Base-by-base conservation (phyloP, 2,797 vertebrate species). In the Thripadectes ignobilis region DNA sequence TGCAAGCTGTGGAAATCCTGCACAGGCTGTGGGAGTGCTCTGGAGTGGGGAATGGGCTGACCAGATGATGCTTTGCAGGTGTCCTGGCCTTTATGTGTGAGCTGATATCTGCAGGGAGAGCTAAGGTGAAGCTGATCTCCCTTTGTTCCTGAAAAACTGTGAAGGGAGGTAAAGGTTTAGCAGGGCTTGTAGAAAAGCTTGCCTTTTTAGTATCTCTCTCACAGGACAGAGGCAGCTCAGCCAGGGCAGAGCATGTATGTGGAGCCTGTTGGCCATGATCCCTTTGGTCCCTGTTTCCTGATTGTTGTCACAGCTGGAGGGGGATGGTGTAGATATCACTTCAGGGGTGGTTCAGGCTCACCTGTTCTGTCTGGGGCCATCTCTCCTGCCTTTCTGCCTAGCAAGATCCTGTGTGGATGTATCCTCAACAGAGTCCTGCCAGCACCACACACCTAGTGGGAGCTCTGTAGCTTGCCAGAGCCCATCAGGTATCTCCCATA, bases 351-450 rank as follows among this genome's bases (percentile, higher is more conserved):
- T 30, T 85, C 75, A 73, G 75, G n/a, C 57, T 90, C 34, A 14
- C 1, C 3, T 71, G 20, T 79, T 27, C 59, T 38, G 7, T 69
- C 54, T 12, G 34, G 57, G 30, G 36, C 24, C 5, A 1, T 24
- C 24, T 79, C 59, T 90, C 10, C 72, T 88, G 63, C 63, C 34
- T 36, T 39, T 39, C 48, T 80, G 48, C 52, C 15, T 12, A 16
- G 48, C 38, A 36, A 10, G 43, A 69, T 34, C 63, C 63, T 39
- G 15, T 2, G 4, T 62, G 66, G 58, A 22, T 0, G 0, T 14
- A 21, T 36, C 57, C 49, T 54, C 15, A 3, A 59, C 55, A 69
- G 48, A 45, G 13, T 39, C 75, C 52, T 88, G 68, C 49, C 54
- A 41, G 77, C 69, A 72, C 34, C 9, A 34, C 19, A 10, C 10